Base-by-base conservation (phyloP, 2,888 invertebrate genomes). In the Sclerodermus sp. region DNA sequence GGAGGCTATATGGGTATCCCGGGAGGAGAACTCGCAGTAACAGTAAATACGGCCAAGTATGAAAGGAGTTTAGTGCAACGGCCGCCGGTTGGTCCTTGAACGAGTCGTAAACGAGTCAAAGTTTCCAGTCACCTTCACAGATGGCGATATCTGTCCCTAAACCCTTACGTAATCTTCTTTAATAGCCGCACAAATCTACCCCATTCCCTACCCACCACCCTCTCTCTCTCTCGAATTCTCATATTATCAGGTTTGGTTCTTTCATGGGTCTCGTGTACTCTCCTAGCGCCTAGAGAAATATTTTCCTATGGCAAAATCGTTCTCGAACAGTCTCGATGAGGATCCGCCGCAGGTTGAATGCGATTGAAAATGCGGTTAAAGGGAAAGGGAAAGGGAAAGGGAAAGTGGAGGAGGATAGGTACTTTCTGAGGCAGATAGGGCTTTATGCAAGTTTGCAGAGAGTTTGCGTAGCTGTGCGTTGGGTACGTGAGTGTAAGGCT, bases 101-200 rank as follows among this genome's bases (percentile, higher is more conserved):
- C 46, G 53, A 47, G 42, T n/a, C n/a, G n/a, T 45, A 55, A 34
- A 3, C 4, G 23, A 3, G 23, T 8, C 4, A 23, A 8, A 23
- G 4, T 64, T 51, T 50, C 48, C 37, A 38, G 38, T 16, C 31
- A 41, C 4, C 4, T 36, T 45, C 51, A 64, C 52, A 64, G 65
- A 67, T 66, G 65, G 65, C 65, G 58, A 42, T 45, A 40, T 17
- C 4, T 55, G 60, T 57, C 32, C 48, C 51, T 53, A 8, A 23
- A 23, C n/a, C n/a, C n/a, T n/a, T n/a, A n/a, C n/a, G n/a, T n/a
- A n/a, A n/a, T n/a, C n/a, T n/a, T n/a, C n/a, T n/a, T n/a, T n/a
- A n/a, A n/a, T n/a, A n/a, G n/a, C n/a, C n/a, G n/a, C n/a, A 23
- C 23, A 23, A 23, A 23, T 8, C 23, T 23, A n/a, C n/a, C n/a